A percentile compares a stretch with the other conserved stretches of the same genome.
phyloP scores from a whole-genome alignment of 2,113 vertebrate species.

The Atlantisia rogersi region DNA sequence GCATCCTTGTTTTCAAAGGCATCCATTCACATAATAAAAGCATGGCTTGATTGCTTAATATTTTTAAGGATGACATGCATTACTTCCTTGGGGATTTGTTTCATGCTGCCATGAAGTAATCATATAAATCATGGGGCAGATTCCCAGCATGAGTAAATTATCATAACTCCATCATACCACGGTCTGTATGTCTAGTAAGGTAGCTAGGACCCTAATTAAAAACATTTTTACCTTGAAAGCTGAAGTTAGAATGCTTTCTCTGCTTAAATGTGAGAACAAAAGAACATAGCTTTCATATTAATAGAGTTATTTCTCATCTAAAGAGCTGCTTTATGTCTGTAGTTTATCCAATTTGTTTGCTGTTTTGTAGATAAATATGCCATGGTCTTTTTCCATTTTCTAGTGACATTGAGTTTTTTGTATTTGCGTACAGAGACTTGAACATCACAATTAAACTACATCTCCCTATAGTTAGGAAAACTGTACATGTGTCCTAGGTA shows the following conservation, averaged over 20 bases:
- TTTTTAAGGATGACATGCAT: constrained; percentile 48
- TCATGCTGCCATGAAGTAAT: constrained; percentile 25
- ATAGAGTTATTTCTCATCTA: neutral
- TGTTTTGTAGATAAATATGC: neutral
- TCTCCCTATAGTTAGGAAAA: neutral
- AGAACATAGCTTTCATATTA: neutral
- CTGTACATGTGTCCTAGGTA: neutral
- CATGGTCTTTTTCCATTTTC: neutral
- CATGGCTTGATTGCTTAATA: constrained; percentile 62
- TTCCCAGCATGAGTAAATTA: constrained; percentile 12
- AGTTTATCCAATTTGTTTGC: neutral
- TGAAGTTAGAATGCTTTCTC: constrained; percentile 1
- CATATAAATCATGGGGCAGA: constrained; percentile 26
- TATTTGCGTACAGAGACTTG: neutral
- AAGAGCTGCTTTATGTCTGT: neutral
- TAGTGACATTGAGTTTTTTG: neutral
- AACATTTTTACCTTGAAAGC: constrained; percentile 28
- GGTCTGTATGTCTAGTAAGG: neutral
- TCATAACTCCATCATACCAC: neutral
- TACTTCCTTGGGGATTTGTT: constrained; percentile 57
- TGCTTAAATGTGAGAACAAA: neutral
- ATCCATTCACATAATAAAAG: constrained; percentile 47
- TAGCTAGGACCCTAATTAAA: constrained; percentile 34
- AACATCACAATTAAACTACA: neutral
- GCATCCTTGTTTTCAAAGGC: constrained; percentile 33